Evolutionary conservation across 2,113 vertebrate genomes (phyloP).

Genomic region (Chaetops frenatus): DNA sequence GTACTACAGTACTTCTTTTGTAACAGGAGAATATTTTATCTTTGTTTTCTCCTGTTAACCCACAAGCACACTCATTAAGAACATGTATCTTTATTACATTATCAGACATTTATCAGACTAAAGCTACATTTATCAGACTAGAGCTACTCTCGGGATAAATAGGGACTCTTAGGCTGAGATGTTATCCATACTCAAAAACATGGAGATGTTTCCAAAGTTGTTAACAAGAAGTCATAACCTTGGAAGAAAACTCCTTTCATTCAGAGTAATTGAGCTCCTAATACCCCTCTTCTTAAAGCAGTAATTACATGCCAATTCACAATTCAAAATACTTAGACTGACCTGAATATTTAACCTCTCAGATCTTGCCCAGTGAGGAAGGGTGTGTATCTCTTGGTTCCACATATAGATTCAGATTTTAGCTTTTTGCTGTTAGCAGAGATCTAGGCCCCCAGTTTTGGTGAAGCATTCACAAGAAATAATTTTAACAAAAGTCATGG

Average conservation of each 20-base stretch:
- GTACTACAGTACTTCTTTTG: no score
- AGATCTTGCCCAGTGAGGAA: not conserved
- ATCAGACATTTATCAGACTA: not conserved
- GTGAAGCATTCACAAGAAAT: not conserved
- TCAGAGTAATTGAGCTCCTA: not conserved
- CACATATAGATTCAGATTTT: not conserved
- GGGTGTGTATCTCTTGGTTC: fast-evolving
- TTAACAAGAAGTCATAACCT: not conserved
- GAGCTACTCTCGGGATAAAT: not conserved
- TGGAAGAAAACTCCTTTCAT: not conserved
- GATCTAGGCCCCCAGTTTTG: not conserved
- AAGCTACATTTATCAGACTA: not conserved
- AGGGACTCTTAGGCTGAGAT: not conserved
- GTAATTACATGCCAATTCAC: not conserved
- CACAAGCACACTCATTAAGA: not conserved
- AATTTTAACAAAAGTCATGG: not conserved
- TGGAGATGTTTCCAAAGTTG: not conserved
- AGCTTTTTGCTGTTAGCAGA: not conserved
- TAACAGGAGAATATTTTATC: not conserved
- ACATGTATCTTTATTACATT: not conserved
- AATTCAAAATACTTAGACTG: not conserved
- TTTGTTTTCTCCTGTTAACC: not conserved
- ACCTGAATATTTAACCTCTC: not conserved
- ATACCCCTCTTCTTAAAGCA: not conserved
- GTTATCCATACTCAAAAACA: not conserved